Evolutionary conservation across 2,113 vertebrate species (phyloP), one percentile per base, ranked within the genome.

Genomic region (Cranoglanis bouderius): DNA sequence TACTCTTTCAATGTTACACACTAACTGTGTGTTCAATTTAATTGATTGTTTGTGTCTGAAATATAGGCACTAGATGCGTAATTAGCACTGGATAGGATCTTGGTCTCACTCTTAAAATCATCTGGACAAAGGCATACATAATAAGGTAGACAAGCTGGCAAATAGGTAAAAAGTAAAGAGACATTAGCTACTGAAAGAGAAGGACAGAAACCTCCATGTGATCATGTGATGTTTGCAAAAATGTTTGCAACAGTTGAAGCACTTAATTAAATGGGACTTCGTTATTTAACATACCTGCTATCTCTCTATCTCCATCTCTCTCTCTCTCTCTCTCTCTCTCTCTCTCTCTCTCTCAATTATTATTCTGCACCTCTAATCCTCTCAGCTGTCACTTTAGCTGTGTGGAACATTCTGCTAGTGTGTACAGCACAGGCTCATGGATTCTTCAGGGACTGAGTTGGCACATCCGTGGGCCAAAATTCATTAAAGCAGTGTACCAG

Each of bases 251-350:
- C 35, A 77, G 26, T 82, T 24, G 35, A 82, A 26, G 53, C 81
- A 43, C 67, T 61, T 84, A 49, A 8, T 59, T 59, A 75, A 75
- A 84, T 35, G 19, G 10, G 35, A 61, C 40, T 26, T 75, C 7
- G 40, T 88, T 88, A 84, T 88, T 88, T 67, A 55, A 32, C 53
- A 57, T 74, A 87, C 61, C 70, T 65, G 85, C 82, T 21, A 8
- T 13, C 14, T 7, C 9, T 40, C 65, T 67, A 4, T 26, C 19
- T 12, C 21, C 13, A 8, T 63, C 51, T 65, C 40, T 12, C 32
- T 14, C 81, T 19, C 3, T 12, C 21, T 16, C 32, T 43, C 67
- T 57, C 12, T n/a, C 19, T 61, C 16, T 13, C 40, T 16, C n/a
- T 63, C 35, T 74, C 80, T 78, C 21, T 16, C 74, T 29, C 67